phyloP scores from a whole-genome alignment of 1,140 invertebrate genomes.

The Dryas iulia region DNA sequence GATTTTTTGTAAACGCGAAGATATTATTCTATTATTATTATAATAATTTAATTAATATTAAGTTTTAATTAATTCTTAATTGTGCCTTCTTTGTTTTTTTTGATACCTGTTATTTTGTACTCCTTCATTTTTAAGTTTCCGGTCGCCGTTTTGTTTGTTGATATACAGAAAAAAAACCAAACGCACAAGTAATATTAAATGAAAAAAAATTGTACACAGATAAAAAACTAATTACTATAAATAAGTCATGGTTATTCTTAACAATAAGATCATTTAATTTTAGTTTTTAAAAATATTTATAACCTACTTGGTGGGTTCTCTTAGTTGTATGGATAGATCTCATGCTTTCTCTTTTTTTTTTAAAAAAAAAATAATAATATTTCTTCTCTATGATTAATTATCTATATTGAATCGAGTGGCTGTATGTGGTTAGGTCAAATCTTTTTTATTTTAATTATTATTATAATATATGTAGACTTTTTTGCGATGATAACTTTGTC shows the following conservation, averaged over 20 bases:
- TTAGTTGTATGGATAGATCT: slow-evolving; percentile 47
- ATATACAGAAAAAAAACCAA: too few species aligned
- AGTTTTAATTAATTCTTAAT: slow-evolving; percentile 11
- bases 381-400: slow-evolving; percentile 24
- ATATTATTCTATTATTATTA: slow-evolving; percentile 11
- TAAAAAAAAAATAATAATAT: neutral
- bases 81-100: slow-evolving; percentile 19
- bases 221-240: neutral
- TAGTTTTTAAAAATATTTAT: slow-evolving; percentile 24
- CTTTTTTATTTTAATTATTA: slow-evolving; percentile 1
- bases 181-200: neutral
- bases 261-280: slow-evolving; percentile 13
- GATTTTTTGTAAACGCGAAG: slow-evolving; percentile 16
- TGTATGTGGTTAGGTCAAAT: slow-evolving; percentile 30
- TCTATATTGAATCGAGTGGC: slow-evolving; percentile 27
- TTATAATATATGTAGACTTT: neutral
- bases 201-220: neutral
- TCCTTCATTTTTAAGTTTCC: neutral
- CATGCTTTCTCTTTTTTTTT: slow-evolving; percentile 39
- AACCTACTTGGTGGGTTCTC: slow-evolving; percentile 41
- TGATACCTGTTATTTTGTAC: neutral
- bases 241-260: slow-evolving; percentile 4
- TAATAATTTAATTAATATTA: slow-evolving; percentile 12
- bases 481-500: too few species aligned
- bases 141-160: neutral